These are phyloP conservation scores for Syndactyla subalaris DNA, from an alignment of 2,797 vertebrate genomes.

Conservation along the genomic window DNA sequence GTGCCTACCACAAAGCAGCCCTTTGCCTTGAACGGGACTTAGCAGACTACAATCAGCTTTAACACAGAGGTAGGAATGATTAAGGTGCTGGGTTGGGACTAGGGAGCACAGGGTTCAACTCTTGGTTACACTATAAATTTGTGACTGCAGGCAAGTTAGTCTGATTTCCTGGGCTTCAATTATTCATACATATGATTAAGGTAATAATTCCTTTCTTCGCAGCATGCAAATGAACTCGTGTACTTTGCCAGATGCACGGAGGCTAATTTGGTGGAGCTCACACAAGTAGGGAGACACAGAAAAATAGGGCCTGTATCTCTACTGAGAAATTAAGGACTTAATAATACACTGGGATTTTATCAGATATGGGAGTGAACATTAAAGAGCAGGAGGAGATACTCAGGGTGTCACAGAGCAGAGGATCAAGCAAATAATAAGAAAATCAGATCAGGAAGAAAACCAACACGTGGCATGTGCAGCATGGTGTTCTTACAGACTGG, in stretches of 20 bases:
- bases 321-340: constrained; percentile 44
- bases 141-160: constrained; percentile 43
- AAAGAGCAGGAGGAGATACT: neutral
- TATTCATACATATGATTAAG: constrained; percentile 43
- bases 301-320: neutral
- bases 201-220: constrained; percentile 46
- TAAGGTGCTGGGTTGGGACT: neutral
- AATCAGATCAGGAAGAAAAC: neutral
- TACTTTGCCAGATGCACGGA: neutral
- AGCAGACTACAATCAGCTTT: neutral
- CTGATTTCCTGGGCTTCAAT: constrained; percentile 46
- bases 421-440: neutral
- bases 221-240: constrained; percentile 33
- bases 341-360: constrained; percentile 36
- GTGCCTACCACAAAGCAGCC: neutral
- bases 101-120: neutral
- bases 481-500: neutral
- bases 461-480: neutral
- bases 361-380: neutral
- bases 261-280: constrained; percentile 6
- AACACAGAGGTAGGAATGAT: neutral
- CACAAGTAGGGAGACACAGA: constrained; percentile 9
- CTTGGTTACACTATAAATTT: constrained; percentile 10
- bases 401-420: neutral
- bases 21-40: neutral